These are phyloP conservation scores for Cyphomyrmex costatus DNA, from an alignment of 1,140 invertebrate genomes.

Conservation along the genomic window DNA sequence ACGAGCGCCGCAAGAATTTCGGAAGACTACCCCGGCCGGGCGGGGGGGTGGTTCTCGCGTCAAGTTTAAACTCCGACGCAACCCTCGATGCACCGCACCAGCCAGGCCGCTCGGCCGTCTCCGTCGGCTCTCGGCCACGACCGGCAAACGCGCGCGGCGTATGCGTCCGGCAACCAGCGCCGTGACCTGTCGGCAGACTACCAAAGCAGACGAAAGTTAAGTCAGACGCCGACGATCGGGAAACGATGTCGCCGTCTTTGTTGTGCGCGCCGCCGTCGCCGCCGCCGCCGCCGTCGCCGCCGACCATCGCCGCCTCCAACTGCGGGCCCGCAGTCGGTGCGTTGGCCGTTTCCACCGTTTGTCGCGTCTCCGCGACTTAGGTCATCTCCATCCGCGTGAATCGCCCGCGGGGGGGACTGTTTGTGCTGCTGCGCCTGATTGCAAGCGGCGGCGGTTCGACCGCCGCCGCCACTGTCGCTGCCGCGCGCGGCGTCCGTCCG, in stretches of 20 bases:
- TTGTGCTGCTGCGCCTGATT: slow-evolving; percentile 17
- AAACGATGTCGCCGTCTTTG: slow-evolving; percentile 49
- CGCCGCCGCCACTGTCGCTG: neutral
- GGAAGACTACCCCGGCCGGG: neutral
- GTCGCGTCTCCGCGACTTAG: neutral
- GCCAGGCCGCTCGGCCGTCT: neutral
- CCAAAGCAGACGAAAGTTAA: slow-evolving; percentile 60
- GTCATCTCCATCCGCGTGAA: slow-evolving; percentile 15
- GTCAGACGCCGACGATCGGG: slow-evolving; percentile 39
- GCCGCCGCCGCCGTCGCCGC: neutral
- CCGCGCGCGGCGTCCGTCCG: neutral
- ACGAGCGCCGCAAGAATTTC: neutral
- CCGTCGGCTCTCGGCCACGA: slow-evolving; percentile 6
- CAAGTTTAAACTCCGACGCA: neutral
- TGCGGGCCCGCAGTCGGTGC: neutral
- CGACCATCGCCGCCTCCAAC: neutral
- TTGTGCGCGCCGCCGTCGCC: neutral
- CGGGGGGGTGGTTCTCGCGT: neutral
- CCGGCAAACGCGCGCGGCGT: neutral
- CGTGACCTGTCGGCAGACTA: slow-evolving; percentile 39
- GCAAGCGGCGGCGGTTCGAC: neutral
- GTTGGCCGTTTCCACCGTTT: neutral
- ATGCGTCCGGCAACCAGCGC: slow-evolving; percentile 1
- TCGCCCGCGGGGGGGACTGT: neutral
- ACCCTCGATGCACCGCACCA: neutral